Evolutionary conservation across 2,888 invertebrate genomes (phyloP).

Genomic region (Lasioglossum lativentre): DNA sequence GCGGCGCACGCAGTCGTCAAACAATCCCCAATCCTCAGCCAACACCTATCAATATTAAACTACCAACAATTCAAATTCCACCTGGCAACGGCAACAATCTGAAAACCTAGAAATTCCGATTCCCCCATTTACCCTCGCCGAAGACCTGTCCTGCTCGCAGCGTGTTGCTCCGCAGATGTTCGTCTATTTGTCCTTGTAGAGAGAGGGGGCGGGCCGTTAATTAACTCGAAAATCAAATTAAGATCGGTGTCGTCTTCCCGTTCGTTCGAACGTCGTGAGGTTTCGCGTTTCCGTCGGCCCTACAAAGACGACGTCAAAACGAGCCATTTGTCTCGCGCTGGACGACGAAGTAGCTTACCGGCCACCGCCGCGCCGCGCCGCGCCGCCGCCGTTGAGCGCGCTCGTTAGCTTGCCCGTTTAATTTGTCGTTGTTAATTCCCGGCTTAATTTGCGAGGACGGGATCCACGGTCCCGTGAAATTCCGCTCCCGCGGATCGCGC

Average conservation of each 20-base stretch:
- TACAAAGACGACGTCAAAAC: conserved; percentile 25
- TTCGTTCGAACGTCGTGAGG: background rate
- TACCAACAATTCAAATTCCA: too few species aligned
- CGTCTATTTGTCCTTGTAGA: background rate
- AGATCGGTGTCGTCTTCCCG: conserved; percentile 6
- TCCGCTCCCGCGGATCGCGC: background rate
- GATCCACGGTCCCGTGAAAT: conserved; percentile 31
- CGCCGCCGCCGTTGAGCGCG: background rate
- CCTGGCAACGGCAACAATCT: too few species aligned
- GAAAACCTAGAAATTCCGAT: too few species aligned
- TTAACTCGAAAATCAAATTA: conserved; percentile 12
- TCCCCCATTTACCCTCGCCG: background rate
- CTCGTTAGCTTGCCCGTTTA: conserved; percentile 45
- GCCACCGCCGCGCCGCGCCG: background rate
- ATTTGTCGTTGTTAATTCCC: conserved; percentile 48
- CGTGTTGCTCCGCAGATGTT: background rate
- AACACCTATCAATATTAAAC: background rate
- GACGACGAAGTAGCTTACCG: background rate
- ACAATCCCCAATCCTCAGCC: background rate
- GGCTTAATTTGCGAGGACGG: conserved; percentile 24
- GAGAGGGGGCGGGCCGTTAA: background rate
- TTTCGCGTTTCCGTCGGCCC: conserved; percentile 2
- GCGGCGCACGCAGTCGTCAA: background rate
- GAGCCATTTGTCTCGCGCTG: conserved; percentile 22
- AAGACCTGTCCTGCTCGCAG: background rate